A percentile compares a stretch with the other conserved stretches of the same genome.
Conservation (phyloP, 2,888 invertebrate genomes). For the Acheta domesticus region DNA sequence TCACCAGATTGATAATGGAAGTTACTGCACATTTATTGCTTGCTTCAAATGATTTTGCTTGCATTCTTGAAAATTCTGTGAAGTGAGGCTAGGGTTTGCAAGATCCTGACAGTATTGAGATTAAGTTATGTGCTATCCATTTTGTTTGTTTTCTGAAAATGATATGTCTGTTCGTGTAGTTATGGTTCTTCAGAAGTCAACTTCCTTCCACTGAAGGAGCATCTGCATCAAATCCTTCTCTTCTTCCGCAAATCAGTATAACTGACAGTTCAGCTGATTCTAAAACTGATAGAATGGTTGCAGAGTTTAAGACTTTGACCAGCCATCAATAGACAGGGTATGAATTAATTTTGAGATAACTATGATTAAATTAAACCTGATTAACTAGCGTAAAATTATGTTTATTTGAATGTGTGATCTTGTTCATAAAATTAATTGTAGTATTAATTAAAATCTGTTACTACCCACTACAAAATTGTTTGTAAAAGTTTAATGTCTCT, state of each 20-base stretch:
- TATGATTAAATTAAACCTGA: background rate
- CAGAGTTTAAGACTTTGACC: conserved; percentile 64
- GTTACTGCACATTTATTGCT: no score
- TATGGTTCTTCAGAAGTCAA: conserved; percentile 31
- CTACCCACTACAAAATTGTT: background rate
- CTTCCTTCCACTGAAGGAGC: conserved; percentile 38
- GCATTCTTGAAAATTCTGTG: no score
- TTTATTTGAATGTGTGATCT: background rate
- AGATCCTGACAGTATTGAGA: no score
- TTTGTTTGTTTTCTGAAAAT: no score
- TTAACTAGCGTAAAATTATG: background rate
- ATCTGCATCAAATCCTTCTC: conserved; percentile 35
- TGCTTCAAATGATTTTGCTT: no score
- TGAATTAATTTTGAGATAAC: conserved; percentile 26
- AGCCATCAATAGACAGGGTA: conserved; percentile 61
- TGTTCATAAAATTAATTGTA: background rate
- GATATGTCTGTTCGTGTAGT: conserved; percentile 18
- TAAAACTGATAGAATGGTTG: conserved; percentile 70
- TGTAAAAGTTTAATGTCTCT: no score
- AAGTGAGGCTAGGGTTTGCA: no score
- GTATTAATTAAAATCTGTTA: background rate
- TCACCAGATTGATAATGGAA: no score
- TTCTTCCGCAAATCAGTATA: conserved; percentile 45
- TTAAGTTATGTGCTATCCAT: no score
- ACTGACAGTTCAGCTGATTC: conserved; percentile 48